Evolutionary conservation across 2,888 invertebrate genomes (phyloP), one percentile per base, ranked within the genome.

Genomic region (Mythimna pallens): DNA sequence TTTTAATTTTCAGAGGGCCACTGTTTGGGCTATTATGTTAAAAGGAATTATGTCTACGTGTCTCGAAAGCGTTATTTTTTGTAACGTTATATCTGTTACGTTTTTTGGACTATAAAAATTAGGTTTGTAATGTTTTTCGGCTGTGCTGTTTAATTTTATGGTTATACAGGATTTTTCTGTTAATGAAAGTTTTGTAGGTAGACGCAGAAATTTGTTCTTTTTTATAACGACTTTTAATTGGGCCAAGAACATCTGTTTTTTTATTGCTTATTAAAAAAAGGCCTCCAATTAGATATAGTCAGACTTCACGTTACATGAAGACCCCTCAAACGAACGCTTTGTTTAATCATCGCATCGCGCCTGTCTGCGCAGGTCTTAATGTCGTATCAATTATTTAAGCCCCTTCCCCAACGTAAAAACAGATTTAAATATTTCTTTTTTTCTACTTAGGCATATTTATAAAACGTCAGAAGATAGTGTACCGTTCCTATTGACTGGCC

Each of bases 1-100:
- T 84, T 75, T 87, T 80, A 86, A 86, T 87, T 87, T 47, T 80
- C 57, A 70, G 62, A 73, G 64, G 79, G 77, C 74, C 59, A 78
- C 75, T 76, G 76, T 83, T 85, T 57, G 47, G 66, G 64, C 75
- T 70, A 83, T 86, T 83, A 81, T 57, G 64, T 80, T 63, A 66
- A 76, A 70, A 74, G 86, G 83, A 83, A 83, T 86, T 78, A 77
- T 65, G 50, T 66, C 52, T 80, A 84, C 86, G 86, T 86, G 87
- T 80, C 71, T 65, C 6, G 82, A 64, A 75, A 82, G 43, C 75
- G 83, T 78, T 69, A 84, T 83, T 36, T 78, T 76, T 78, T 64
- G 57, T 76, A 61, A 76, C 74, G 80, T 70, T 70, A 75, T 82
- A 76, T 85, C 61, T 30, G 54, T 84, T 61, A 61, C 70, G 65